phyloP scores from a whole-genome alignment of 2,113 vertebrate species.

The Sturnus vulgaris region DNA sequence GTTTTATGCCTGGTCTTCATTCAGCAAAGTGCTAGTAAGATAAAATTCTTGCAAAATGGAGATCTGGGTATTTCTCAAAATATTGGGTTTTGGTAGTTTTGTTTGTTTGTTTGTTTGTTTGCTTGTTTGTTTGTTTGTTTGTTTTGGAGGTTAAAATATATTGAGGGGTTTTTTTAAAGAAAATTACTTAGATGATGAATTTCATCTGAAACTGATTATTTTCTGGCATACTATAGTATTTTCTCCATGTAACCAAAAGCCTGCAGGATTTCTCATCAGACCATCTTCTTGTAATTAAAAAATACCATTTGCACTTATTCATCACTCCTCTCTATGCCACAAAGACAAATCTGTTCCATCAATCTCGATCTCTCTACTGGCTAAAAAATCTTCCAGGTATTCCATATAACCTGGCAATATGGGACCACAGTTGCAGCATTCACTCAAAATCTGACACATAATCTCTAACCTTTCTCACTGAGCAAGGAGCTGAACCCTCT shows the following conservation, averaged over 20 bases:
- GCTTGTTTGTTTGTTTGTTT: background rate
- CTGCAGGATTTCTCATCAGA: background rate
- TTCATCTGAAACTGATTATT: background rate
- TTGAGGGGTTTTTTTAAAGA: background rate
- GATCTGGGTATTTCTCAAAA: background rate
- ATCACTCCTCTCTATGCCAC: background rate
- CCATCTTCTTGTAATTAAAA: slow-evolving; percentile 3
- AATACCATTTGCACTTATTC: background rate
- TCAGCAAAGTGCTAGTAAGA: background rate
- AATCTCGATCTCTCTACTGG: background rate
- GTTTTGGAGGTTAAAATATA: background rate
- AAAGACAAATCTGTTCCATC: slow-evolving; percentile 20
- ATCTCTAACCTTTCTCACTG: background rate
- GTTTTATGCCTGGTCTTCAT: background rate
- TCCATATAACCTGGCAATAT: background rate
- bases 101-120: background rate
- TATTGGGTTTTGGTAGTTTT: background rate
- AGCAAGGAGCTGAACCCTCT: background rate
- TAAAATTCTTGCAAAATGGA: background rate
- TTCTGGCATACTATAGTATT: background rate
- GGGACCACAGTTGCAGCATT: background rate
- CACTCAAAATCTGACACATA: background rate
- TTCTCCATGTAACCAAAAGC: background rate
- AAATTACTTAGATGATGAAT: background rate
- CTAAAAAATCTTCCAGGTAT: background rate